Evolutionary conservation across 2,797 vertebrate species (phyloP).

Genomic region (Sus cebifrons): DNA sequence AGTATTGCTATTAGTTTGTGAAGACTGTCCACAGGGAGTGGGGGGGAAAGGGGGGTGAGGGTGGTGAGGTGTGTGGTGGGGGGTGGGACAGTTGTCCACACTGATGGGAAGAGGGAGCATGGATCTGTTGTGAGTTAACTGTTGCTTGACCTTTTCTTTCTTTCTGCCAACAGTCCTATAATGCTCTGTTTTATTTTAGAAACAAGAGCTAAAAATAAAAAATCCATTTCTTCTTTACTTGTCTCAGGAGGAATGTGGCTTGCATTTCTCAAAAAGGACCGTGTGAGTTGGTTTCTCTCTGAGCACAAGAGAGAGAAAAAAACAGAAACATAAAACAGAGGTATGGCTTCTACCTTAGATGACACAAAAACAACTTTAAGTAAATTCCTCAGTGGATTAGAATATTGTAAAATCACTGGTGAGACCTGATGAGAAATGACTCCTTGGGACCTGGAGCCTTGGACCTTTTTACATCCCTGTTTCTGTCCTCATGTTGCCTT

Average conservation of each 20-base stretch:
- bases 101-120: neutral
- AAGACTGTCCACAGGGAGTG: neutral
- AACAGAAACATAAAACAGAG: neutral
- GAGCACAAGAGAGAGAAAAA: conserved; percentile 51
- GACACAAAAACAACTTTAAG: neutral
- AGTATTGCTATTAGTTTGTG: neutral
- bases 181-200: conserved; percentile 69
- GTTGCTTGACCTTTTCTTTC: conserved; percentile 20
- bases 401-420: neutral
- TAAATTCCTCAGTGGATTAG: conserved; percentile 59
- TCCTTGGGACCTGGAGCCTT: fast-evolving
- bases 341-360: conserved; percentile 62
- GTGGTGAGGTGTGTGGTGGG: too few relatives aligned
- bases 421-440: neutral
- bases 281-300: neutral
- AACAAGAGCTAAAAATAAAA: conserved; percentile 48
- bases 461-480: neutral
- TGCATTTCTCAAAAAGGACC: conserved; percentile 50
- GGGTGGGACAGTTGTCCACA: neutral
- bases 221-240: conserved; percentile 70
- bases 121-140: neutral
- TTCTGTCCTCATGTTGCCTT: neutral
- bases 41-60: too few relatives aligned
- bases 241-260: conserved; percentile 69
- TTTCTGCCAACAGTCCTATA: neutral